A percentile compares a stretch with the other conserved stretches of the same genome.
Evolutionary conservation across 2,888 invertebrate species (phyloP).

Genomic region (Digitonthophagus gazella): DNA sequence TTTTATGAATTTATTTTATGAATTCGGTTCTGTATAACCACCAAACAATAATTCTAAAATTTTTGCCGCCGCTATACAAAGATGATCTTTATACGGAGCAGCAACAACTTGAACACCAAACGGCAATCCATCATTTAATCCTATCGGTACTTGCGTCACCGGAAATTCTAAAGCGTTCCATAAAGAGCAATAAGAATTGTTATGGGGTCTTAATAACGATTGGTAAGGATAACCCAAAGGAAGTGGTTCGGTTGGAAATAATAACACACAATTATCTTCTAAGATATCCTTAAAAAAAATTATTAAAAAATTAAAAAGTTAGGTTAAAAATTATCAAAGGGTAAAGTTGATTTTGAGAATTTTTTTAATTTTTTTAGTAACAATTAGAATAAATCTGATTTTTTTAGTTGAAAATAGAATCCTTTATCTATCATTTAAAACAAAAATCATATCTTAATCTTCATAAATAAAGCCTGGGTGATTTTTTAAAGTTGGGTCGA

Average conservation of each 20-base stretch:
- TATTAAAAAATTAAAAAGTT: too few relatives aligned
- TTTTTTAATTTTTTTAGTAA: too few relatives aligned
- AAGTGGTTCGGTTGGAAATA: slow-evolving; percentile 88
- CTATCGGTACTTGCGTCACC: slow-evolving; percentile 82
- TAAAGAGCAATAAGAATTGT: slow-evolving; percentile 80
- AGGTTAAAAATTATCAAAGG: background rate
- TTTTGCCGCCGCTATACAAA: slow-evolving; percentile 83
- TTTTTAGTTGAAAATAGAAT: too few relatives aligned
- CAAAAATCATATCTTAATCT: too few relatives aligned
- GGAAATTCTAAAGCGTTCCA: slow-evolving; percentile 87
- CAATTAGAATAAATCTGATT: too few relatives aligned
- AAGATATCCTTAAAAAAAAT: slow-evolving; percentile 62
- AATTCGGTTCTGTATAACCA: slow-evolving; percentile 63
- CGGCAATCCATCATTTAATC: slow-evolving; percentile 79
- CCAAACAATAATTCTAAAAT: slow-evolving; percentile 87
- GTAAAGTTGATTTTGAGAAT: too few relatives aligned
- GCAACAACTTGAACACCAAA: slow-evolving; percentile 86
- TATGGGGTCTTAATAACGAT: slow-evolving; percentile 75
- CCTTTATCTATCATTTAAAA: too few relatives aligned
- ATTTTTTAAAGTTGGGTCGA: too few relatives aligned
- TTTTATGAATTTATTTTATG: background rate
- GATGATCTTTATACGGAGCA: slow-evolving; percentile 76
- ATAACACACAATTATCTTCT: slow-evolving; percentile 80
- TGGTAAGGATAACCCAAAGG: slow-evolving; percentile 88
- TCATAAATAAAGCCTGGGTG: too few relatives aligned